Evolutionary conservation across 1,140 invertebrate genomes (phyloP), one percentile per base, ranked within the genome.

Genomic region (Scylla paramamosain): DNA sequence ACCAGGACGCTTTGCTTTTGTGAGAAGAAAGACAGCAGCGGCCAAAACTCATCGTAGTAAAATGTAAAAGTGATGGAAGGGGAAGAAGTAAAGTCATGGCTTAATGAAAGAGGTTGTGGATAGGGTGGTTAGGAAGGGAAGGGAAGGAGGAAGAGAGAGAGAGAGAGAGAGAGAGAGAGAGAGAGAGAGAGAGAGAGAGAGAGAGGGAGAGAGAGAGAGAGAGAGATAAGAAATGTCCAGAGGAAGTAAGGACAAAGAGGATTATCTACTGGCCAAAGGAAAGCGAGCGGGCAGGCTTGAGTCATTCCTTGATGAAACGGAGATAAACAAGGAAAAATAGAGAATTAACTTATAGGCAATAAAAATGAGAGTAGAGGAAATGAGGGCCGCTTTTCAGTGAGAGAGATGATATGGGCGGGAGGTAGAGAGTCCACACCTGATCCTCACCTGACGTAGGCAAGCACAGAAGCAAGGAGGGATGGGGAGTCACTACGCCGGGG

Each of bases 111-210:
- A 59, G 52, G 10, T 4, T 4, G 29, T 7, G 25, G 32, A 28
- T 3, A n/a, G 10, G 86, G 45, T 32, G 32, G 10, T n/a, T 31
- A 29, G 28, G 48, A 59, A 52, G 45, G 7, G 48, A 59, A 52
- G 45, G 7, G 20, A 59, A 59, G 25, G 12, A 12, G 52, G 10
- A 1, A 91, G 52, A 84, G 77, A 84, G 83, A 93, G 39, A 93
- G 92, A 93, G 77, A 39, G 77, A 84, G 31, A 93, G 77, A 84
- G 59, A 93, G 91, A 93, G 91, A 67, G 32, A n/a, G 32, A 91
- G 89, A 77, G n/a, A 77, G 67, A n/a, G 67, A 77, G n/a, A 77
- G 20, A 77, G n/a, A n/a, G n/a, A 82, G 59, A 82, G 52, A 93
- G 91, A 84, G 92, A 84, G 59, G 25, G 39, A 84, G 16, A 84